Base-by-base conservation (phyloP, 92 coral and sea anemone species). In the Bergia puertoricense region DNA sequence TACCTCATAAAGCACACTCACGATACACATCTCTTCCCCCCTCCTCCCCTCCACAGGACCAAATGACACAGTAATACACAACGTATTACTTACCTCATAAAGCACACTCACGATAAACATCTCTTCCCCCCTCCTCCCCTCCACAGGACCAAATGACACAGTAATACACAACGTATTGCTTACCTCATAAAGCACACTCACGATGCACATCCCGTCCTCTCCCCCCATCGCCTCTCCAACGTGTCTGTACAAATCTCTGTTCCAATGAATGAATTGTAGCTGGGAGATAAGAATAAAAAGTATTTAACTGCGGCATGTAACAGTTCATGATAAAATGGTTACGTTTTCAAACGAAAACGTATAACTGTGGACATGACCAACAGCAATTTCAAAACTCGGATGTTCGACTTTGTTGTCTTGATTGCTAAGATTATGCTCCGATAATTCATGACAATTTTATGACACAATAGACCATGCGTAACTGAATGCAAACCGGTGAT, bases 181-280 rank as follows among this genome's bases (percentile, higher is more conserved):
- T 71, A 93, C 98, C 98, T 95, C 94, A 74, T 81, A 95, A 30
- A 95, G 71, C 45, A 95, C 92, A 81, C 92, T 95, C 18, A 95
- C 85, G 36, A 92, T 95, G 46, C 98, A 95, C 44, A 95, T 68
- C 10, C 98, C 98, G 22, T 93, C 85, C 85, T 93, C 92, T 45
- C 94, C 96, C 14, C 89, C 91, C 65, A 95, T 86, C 10, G 98
- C 98, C 76, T 95, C 92, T 2, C 98, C 98, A 43, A 95, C 94
- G 82, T 95, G 91, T 84, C 90, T 92, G 86, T 93, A 95, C 18
- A 86, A 40, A 50, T 86, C 91, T 89, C 79, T 91, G 90, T 95
- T 95, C 98, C 98, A 95, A 72, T 95, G 98, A 38, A 95, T 92
- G 15, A 95, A 93, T 88, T 95, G 98, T 16, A 95, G 89, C 98